Base-by-base conservation (phyloP, 1,140 invertebrate species). In the Ditylenchus dipsaci region DNA sequence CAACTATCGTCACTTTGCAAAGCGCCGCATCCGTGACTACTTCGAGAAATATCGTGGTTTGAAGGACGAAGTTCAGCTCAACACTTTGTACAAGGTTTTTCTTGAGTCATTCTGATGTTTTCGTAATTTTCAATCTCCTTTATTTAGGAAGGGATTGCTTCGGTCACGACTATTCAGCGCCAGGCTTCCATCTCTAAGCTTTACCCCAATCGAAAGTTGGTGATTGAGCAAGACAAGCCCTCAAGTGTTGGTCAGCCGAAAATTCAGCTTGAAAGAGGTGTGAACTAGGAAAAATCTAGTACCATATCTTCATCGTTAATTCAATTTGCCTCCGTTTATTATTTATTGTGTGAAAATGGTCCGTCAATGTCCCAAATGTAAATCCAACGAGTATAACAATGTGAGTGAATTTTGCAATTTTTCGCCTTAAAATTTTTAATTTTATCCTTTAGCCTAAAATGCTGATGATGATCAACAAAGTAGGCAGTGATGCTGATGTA, bases 311-410 rank as follows among this genome's bases (percentile, higher is more conserved):
- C 13, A 56, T 11, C 53, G 13, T 59, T 23, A 45, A 23, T 58
- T 68, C 15, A 30, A 21, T 68, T 58, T 69, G 19, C 33, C 1
- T 1, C 42, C 23, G 26, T 65, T 23, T 53, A 21, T 59, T 65
- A 21, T 65, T 11, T 23, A 63, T 19, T 61, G 7, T 33, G 45
- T 43, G 29, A 30, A 58, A 26, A 33, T 63, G 1, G 1, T 62
- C 26, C 89, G 91, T 84, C 90, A 89, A 17, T 99, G 95, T 86
- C 95, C 95, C 71, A 88, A 92, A 83, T 98, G 95, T 85, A 95
- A 96, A 87, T 96, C 94, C 29, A 95, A 92, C 57, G 97, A 97
- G 86, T 97, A 96, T 83, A 88, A 93, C 85, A 97, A 98, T 87
- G 15, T 59, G 38, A n/a, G 42, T 66, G 61, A 1, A n/a, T 7